phyloP scores from a whole-genome alignment of 2,888 invertebrate species.

The Drosophila macrospina region DNA sequence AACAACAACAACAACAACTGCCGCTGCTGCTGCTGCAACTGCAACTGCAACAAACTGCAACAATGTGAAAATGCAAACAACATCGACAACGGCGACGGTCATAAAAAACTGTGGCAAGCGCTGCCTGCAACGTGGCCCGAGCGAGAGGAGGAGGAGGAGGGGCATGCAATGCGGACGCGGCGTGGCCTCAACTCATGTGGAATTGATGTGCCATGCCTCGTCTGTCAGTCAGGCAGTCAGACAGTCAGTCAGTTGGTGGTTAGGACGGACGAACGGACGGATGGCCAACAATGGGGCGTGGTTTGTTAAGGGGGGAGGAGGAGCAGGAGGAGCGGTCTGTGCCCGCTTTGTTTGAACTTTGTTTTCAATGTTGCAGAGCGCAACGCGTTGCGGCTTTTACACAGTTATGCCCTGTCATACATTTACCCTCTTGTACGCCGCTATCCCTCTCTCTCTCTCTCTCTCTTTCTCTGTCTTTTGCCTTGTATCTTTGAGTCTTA shows the following conservation, averaged over 20 bases:
- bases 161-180: constrained; percentile 59
- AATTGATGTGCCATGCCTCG: constrained; percentile 78
- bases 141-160: too few species aligned
- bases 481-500: neutral
- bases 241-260: constrained; percentile 28
- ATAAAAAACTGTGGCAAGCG: constrained; percentile 68
- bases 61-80: constrained; percentile 73
- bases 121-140: constrained; percentile 15
- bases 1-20: constrained; percentile 46
- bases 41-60: constrained; percentile 47
- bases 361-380: constrained; percentile 71
- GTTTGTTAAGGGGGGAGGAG: neutral
- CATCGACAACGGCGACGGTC: constrained; percentile 43
- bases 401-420: constrained; percentile 32
- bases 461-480: neutral
- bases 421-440: too few species aligned
- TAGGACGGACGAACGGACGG: neutral
- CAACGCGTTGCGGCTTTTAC: constrained; percentile 50
- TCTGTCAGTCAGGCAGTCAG: constrained; percentile 52
- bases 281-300: too few species aligned
- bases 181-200: constrained; percentile 75
- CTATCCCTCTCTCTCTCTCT: neutral
- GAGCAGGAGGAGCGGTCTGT: constrained; percentile 15
- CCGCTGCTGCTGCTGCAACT: constrained; percentile 30
- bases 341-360: constrained; percentile 76